Conservation (phyloP, 2,113 vertebrate species). For the Thamnophis sirtalis region DNA sequence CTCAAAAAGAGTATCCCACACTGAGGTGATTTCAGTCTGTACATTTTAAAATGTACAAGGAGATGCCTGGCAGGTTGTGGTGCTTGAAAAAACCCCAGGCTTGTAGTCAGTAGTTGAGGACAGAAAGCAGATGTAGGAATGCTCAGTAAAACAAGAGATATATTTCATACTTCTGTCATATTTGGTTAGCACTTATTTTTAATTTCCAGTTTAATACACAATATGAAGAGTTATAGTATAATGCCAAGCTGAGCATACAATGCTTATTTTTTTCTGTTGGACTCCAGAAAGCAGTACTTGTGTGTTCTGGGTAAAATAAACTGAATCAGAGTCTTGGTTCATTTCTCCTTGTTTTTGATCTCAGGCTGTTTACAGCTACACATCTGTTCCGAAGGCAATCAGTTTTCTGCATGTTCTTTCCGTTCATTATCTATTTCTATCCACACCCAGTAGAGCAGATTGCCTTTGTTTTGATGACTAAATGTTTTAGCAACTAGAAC, state of each 20-base stretch:
- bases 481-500: constrained; percentile 20
- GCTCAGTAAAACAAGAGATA: background rate
- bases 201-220: background rate
- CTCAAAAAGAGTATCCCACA: background rate
- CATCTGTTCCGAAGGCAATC: background rate
- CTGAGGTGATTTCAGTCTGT: background rate
- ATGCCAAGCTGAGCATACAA: background rate
- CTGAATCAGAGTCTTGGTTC: too few species aligned
- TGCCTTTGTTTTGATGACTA: background rate
- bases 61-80: background rate
- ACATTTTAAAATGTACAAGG: background rate
- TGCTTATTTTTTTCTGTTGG: too few species aligned
- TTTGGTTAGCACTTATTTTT: background rate
- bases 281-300: background rate
- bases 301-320: background rate
- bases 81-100: background rate
- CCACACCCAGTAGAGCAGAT: constrained; percentile 2
- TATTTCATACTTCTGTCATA: background rate
- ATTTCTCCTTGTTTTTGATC: background rate
- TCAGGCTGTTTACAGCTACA: background rate
- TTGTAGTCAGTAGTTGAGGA: background rate
- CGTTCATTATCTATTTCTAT: constrained; percentile 1
- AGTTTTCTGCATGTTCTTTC: constrained; percentile 13
- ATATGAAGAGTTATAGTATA: background rate
- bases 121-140: background rate